Base-by-base conservation (phyloP, 92 coral and sea anemone species). In the Siderastrea siderea region DNA sequence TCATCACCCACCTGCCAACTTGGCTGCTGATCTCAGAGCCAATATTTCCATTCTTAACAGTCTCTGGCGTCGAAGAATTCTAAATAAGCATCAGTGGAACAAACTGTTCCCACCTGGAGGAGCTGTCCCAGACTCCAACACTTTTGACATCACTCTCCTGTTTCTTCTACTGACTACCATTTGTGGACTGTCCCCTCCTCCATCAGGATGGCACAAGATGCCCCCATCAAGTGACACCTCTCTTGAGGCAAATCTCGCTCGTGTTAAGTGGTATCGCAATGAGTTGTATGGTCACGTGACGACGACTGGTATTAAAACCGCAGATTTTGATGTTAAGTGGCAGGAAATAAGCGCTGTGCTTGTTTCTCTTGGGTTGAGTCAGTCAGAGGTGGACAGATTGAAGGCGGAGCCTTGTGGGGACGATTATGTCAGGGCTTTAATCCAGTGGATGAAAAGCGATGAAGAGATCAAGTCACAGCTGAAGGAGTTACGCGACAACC, bases 121-220 rank as follows among this genome's bases (percentile, higher is more conserved):
- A 50, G 60, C 77, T 59, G 14, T 43, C 3, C 95, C 95, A 58
- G 84, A 81, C 46, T 93, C 93, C 47, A 83, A 68, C 70, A 68
- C 68, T 4, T 92, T 83, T 66, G 94, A 92, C 57, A 67, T 92
- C 59, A 88, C 92, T 67, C 84, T 92, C 13, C 87, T 92, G 59
- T 78, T 84, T 53, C 87, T 88, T 3, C 90, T 92, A 2, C 86
- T 92, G 43, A 79, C 89, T 44, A 83, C 64, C 54, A 92, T 92
- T 70, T 92, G 95, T 76, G 87, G 91, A 4, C 81, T 86, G 9
- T 16, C 54, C 60, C 68, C 84, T 59, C 94, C 91, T 44, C 10
- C 0, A 0, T 19, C 81, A 67, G 80, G 85, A 0, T 87, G 91
- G 91, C 80, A 79, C 47, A 57, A 5, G 14, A 48, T 43, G 66